Evolutionary conservation across 2,113 vertebrate species (phyloP), one percentile per base, ranked within the genome.

Genomic region (Atractosteus spatula): DNA sequence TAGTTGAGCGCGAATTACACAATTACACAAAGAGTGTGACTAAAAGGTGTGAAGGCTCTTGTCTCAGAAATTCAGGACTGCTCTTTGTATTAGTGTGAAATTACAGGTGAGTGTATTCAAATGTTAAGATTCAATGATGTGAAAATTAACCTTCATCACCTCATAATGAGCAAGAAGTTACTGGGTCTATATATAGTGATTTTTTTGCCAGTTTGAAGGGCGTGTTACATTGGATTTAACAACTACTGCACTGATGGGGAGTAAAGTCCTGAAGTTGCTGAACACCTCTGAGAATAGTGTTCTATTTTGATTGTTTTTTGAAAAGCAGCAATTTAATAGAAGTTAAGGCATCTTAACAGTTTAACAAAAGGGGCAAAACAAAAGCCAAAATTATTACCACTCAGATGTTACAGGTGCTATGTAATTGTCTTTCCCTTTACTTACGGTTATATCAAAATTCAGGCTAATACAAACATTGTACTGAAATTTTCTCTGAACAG

Each of bases 81-180:
- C 65, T 51, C 72, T 51, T 61, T 74, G 41, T 59, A 41, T 12
- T 29, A 14, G n/a, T n/a, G 61, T 43, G 16, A 73, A 68, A 73
- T 68, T 54, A 66, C 14, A 59, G 7, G 54, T 44, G n/a, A 69
- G 45, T n/a, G 4, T 59, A 42, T 62, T 63, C 59, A 51, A 42
- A 68, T 44, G 17, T 4, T 2, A 54, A 59, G 56, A 47, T 41
- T 47, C 17, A 64, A 62, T 69, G 55, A 69, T 74, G 66, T 68
- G 66, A 62, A 69, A 63, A 74, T 74, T 57, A 74, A 69, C 65
- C 55, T 73, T 43, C 43, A 61, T 73, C 65, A 13, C 56, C 55
- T 41, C 41, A 59, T 68, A 73, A 73, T 73, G 64, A 73, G 29
- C n/a, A 61, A 45, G 64, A 16, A 45, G 47, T 42, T 59, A 10